These are phyloP conservation scores for Chelon labrosus DNA, from an alignment of 2,797 vertebrate species.

Conservation along the genomic window DNA sequence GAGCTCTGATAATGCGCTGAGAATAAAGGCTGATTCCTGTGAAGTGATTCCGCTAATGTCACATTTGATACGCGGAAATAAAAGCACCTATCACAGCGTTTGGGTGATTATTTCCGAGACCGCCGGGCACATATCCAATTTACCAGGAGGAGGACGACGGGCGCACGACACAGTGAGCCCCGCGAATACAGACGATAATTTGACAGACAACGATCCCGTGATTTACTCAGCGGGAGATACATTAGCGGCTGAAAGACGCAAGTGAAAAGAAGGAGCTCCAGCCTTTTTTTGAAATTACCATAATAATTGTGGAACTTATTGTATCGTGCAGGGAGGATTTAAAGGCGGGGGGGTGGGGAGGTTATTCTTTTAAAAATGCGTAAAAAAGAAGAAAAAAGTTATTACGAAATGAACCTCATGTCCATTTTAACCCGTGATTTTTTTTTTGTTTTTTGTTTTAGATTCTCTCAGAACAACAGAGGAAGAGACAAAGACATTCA, in stretches of 20 bases:
- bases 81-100: background rate
- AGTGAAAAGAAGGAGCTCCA: background rate
- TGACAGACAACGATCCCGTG: background rate
- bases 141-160: slow-evolving; percentile 14
- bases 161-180: background rate
- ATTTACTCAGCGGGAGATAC: background rate
- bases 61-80: background rate
- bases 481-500: slow-evolving; percentile 22
- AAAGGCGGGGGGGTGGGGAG: background rate
- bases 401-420: background rate
- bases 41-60: background rate
- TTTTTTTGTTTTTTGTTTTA: slow-evolving; percentile 11
- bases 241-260: background rate
- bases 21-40: too few species aligned
- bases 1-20: too few species aligned
- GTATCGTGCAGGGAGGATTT: background rate
- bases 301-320: slow-evolving; percentile 6
- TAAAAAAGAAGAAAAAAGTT: background rate
- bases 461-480: slow-evolving; percentile 33
- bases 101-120: slow-evolving; percentile 6
- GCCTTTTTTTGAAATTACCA: background rate
- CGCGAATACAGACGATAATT: background rate
- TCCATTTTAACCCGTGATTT: background rate
- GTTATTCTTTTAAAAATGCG: too few species aligned
- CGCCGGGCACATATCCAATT: slow-evolving; percentile 16